Percentiles rank a stretch among this genome's conserved stretches.
Evolutionary conservation across 2,888 invertebrate species (phyloP).

Genomic region (Unio pictorum): DNA sequence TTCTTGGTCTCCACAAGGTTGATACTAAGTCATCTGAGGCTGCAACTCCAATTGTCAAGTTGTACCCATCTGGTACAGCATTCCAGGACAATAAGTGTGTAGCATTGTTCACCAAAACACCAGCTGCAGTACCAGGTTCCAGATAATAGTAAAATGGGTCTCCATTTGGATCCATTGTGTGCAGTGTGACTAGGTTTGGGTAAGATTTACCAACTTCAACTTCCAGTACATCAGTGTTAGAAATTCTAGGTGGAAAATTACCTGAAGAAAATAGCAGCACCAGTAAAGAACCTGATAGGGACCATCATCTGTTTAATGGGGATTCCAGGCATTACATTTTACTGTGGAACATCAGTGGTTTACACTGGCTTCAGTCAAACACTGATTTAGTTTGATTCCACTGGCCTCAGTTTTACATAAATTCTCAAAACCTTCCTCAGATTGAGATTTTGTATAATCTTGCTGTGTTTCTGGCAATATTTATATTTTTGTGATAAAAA

Average conservation of each 20-base stretch:
- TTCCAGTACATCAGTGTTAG: constrained; percentile 25
- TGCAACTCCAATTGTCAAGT: constrained; percentile 21
- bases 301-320: neutral
- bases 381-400: too few species aligned
- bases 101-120: constrained; percentile 20
- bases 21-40: constrained; percentile 38
- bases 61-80: constrained; percentile 17
- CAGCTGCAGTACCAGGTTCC: constrained; percentile 23
- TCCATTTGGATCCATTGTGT: constrained; percentile 36
- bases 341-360: too few species aligned
- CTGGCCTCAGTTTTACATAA: too few species aligned
- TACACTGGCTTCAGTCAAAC: too few species aligned
- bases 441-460: too few species aligned
- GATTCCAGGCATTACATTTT: neutral
- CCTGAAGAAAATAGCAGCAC: constrained; percentile 21
- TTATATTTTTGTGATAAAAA: too few species aligned
- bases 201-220: constrained; percentile 31
- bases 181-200: constrained; percentile 19
- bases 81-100: constrained; percentile 29
- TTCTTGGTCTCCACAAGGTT: constrained; percentile 35
- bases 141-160: constrained; percentile 34
- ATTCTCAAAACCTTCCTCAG: too few species aligned
- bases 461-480: too few species aligned
- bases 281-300: neutral
- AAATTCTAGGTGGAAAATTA: constrained; percentile 33